Evolutionary conservation across 1,140 invertebrate species (phyloP).

Genomic region (Venturia canescens): DNA sequence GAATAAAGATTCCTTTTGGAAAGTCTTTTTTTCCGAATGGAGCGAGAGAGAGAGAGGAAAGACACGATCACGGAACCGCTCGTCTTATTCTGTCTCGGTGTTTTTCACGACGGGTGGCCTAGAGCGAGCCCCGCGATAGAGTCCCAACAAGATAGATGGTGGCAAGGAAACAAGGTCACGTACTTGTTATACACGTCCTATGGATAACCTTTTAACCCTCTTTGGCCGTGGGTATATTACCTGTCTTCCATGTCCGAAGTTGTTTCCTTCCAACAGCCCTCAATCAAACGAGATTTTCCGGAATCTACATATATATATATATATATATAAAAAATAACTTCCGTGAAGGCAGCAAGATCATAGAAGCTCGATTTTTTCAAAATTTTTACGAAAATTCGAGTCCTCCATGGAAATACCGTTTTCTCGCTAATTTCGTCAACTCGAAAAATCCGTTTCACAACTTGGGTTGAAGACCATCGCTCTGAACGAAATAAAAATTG

Average conservation of each 20-base stretch:
- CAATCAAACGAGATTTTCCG: slow-evolving; percentile 20
- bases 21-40: not conserved
- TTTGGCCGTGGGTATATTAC: slow-evolving; percentile 19
- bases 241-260: slow-evolving; percentile 38
- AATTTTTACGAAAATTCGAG: not conserved
- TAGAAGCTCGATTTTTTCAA: not conserved
- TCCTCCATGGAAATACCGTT: too few species aligned
- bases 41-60: slow-evolving; percentile 25
- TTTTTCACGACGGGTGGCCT: slow-evolving; percentile 45
- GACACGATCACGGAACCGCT: slow-evolving; percentile 22
- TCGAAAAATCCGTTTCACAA: too few species aligned
- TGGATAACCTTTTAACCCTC: slow-evolving; percentile 3
- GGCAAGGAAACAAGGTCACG: slow-evolving; percentile 51
- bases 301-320: not conserved
- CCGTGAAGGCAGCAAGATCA: not conserved
- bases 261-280: not conserved
- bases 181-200: slow-evolving; percentile 21
- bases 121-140: slow-evolving; percentile 44
- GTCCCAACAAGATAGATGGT: slow-evolving; percentile 51
- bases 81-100: slow-evolving; percentile 14
- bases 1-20: not conserved
- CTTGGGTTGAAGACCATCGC: too few species aligned
- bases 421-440: too few species aligned
- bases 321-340: not conserved
- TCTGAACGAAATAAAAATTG: too few species aligned